Base-by-base conservation (phyloP, 2,113 vertebrate genomes). In the Emydocephalus ijimae region DNA sequence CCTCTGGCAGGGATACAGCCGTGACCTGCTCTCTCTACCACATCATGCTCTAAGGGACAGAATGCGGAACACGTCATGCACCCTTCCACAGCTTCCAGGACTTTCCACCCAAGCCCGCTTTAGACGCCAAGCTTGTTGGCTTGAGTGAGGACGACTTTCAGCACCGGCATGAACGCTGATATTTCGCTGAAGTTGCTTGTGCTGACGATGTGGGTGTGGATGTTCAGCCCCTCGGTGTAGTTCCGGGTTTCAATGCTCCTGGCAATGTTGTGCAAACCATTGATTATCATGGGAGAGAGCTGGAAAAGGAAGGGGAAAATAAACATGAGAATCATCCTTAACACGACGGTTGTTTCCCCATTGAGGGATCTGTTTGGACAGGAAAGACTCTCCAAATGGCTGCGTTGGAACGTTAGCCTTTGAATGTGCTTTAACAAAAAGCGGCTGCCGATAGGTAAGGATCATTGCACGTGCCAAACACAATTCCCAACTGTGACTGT, bases 101-200 rank as follows among this genome's bases (percentile, higher is more conserved):
- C 85, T 91, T 89, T 50, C 81, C 45, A 50, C 87, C 39, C 89
- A 91, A 45, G 39, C 34, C 91, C 3, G 0, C 92, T 85, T 98
- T 94, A 98, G 93, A 99, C 99, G 0, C 98, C 98, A 24, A 99
- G 97, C 94, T 99, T 99, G 89, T 99, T 99, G 96, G 99, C 99
- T 95, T 99, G 99, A 21, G 99, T 99, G 94, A 99, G 98, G 92
- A 99, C 98, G 74, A 99, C 99, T 95, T 99, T 99, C 64, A 99
- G 98, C 3, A 99, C 98, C 0, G 99, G 99, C 99, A 99, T 99
- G 96, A 99, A 99, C n/a, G 99, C 99, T 0, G 99, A 99, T 8
- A 98, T 99, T 97, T 99, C 99, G 0, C 99, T 99, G 97, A 99
- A 99, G 98, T 99, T 99, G 97, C 99, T 99, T 97, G 94, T 99